phyloP scores from a whole-genome alignment of 2,888 invertebrate species.

The Euphydryas editha region DNA sequence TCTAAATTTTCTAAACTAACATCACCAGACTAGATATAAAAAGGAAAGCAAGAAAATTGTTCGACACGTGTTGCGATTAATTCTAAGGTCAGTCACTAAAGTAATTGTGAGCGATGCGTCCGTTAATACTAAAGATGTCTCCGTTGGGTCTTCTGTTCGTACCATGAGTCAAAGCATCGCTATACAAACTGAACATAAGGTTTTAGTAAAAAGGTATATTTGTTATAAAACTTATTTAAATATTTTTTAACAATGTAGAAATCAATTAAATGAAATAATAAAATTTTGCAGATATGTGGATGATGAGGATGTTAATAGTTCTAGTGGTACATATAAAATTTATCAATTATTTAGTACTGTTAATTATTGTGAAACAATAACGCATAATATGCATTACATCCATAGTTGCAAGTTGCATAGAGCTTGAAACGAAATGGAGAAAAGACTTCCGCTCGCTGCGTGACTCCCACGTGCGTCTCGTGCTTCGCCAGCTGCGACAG shows the following conservation, averaged over 20 bases:
- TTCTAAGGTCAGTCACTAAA: conserved; percentile 9
- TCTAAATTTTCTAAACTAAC: too few species aligned
- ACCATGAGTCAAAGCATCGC: not conserved
- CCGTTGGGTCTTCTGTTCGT: not conserved
- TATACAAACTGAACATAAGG: not conserved
- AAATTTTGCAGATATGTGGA: not conserved
- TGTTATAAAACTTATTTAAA: not conserved
- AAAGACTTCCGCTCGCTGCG: conserved; percentile 61
- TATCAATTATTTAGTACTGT: not conserved
- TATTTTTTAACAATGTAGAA: not conserved
- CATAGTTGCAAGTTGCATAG: conserved; percentile 12
- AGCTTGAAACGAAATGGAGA: conserved; percentile 46
- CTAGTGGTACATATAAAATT: not conserved
- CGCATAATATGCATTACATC: too few species aligned
- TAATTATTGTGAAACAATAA: not conserved
- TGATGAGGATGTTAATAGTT: not conserved
- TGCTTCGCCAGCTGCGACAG: conserved; percentile 58
- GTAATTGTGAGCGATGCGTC: not conserved
- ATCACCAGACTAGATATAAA: not conserved
- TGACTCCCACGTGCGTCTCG: conserved; percentile 62
- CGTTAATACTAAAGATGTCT: not conserved
- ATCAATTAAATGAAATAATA: not conserved
- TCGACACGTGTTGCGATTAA: conserved; percentile 1
- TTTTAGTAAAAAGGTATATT: not conserved
- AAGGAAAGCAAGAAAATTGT: conserved; percentile 4